phyloP scores from a whole-genome alignment of 1,140 invertebrate species.

The Helicorthomorpha holstii region DNA sequence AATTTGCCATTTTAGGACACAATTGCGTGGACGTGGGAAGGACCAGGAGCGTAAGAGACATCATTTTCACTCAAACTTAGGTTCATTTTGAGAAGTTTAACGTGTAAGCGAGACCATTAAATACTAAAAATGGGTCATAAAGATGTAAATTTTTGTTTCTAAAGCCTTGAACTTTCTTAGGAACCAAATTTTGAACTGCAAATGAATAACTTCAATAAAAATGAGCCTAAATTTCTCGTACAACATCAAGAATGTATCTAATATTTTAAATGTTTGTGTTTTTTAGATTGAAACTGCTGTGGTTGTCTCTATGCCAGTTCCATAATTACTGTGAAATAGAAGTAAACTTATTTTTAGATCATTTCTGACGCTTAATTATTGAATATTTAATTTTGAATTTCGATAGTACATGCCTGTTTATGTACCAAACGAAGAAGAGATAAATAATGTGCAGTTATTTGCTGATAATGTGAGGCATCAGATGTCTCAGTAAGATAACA shows the following conservation, averaged over 20 bases:
- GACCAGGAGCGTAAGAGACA: constrained; percentile 71
- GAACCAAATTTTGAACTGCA: too few relatives aligned
- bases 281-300: constrained; percentile 59
- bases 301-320: constrained; percentile 79
- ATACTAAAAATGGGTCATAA: too few relatives aligned
- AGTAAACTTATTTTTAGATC: constrained; percentile 16
- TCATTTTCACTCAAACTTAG: too few relatives aligned
- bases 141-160: too few relatives aligned
- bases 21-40: constrained; percentile 95
- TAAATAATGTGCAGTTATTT: constrained; percentile 69
- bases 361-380: not conserved
- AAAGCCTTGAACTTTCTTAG: too few relatives aligned
- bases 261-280: constrained; percentile 8
- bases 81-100: too few relatives aligned
- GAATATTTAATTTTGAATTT: constrained; percentile 3
- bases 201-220: too few relatives aligned
- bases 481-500: constrained; percentile 65
- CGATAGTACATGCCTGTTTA: constrained; percentile 57
- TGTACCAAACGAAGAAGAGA: constrained; percentile 67
- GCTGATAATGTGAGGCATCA: constrained; percentile 73
- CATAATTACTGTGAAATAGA: constrained; percentile 82
- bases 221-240: too few relatives aligned
- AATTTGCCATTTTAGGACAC: constrained; percentile 41
- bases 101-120: too few relatives aligned
- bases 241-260: too few relatives aligned